These are phyloP conservation scores for Poeciliopsis prolifica DNA, from an alignment of 2,113 vertebrate genomes.

Conservation along the genomic window DNA sequence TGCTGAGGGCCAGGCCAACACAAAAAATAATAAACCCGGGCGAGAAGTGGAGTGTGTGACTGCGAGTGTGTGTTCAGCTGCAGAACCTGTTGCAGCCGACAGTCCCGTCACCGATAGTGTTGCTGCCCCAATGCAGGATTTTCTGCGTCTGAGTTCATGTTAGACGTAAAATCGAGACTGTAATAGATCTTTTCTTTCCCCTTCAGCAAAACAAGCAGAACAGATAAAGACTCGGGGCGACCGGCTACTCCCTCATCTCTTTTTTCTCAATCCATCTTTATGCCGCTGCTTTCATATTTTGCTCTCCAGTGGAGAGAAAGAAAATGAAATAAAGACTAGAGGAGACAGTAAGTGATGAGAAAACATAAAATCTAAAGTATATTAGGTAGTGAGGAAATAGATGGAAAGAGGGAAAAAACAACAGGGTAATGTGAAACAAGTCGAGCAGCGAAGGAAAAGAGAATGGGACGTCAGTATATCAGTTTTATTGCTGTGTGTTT, in stretches of 20 bases:
- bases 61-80: conserved; percentile 1
- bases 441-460: background rate
- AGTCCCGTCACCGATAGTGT: background rate
- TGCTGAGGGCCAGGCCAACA: conserved; percentile 43
- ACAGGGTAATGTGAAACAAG: background rate
- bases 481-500: conserved; percentile 72
- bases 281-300: background rate
- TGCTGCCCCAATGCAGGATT: background rate
- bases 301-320: background rate
- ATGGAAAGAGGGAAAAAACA: background rate
- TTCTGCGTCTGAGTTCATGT: conserved; percentile 1
- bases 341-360: background rate
- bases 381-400: background rate
- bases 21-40: conserved; percentile 60
- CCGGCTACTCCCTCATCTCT: conserved; percentile 39
- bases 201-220: conserved; percentile 44
- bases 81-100: background rate
- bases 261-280: background rate
- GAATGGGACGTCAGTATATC: conserved; percentile 50
- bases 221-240: conserved; percentile 39
- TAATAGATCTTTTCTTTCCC: conserved; percentile 46
- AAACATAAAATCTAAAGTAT: background rate
- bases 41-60: conserved; percentile 5
- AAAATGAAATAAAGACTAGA: accelerated
- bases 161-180: conserved; percentile 31